Evolutionary conservation across 2,888 invertebrate genomes (phyloP).

Genomic region (Deilephila porcellus): DNA sequence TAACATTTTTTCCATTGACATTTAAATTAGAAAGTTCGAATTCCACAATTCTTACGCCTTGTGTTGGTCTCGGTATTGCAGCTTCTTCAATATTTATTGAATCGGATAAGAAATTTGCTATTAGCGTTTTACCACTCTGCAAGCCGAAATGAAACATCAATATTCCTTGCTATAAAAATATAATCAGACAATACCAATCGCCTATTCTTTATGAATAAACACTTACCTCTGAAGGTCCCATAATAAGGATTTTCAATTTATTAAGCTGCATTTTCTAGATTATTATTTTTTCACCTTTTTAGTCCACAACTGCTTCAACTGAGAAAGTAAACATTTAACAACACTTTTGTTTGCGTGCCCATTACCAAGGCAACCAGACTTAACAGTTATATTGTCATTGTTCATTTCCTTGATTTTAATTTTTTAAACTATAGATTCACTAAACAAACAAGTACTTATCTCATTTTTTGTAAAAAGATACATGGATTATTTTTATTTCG

Average conservation of each 20-base stretch:
- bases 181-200: too few relatives aligned
- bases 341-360: constrained; percentile 37
- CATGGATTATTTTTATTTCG: not conserved
- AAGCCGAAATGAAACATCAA: constrained; percentile 47
- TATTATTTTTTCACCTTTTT: constrained; percentile 15
- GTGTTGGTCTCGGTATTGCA: constrained; percentile 87
- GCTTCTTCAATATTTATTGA: constrained; percentile 86
- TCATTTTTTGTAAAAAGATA: too few relatives aligned
- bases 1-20: constrained; percentile 82
- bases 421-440: not conserved
- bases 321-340: not conserved
- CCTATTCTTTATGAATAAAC: constrained; percentile 10
- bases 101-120: constrained; percentile 90
- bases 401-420: not conserved
- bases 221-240: constrained; percentile 84
- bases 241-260: constrained; percentile 84
- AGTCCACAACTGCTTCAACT: not conserved
- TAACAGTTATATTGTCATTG: constrained; percentile 2
- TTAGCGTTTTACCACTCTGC: constrained; percentile 89
- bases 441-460: too few relatives aligned
- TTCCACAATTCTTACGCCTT: constrained; percentile 90
- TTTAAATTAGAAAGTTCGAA: constrained; percentile 88
- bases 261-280: constrained; percentile 63
- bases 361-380: constrained; percentile 44
- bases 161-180: not conserved